Evolutionary conservation across 2,113 vertebrate species (phyloP).

Genomic region (Ornithorhynchus anatinus): DNA sequence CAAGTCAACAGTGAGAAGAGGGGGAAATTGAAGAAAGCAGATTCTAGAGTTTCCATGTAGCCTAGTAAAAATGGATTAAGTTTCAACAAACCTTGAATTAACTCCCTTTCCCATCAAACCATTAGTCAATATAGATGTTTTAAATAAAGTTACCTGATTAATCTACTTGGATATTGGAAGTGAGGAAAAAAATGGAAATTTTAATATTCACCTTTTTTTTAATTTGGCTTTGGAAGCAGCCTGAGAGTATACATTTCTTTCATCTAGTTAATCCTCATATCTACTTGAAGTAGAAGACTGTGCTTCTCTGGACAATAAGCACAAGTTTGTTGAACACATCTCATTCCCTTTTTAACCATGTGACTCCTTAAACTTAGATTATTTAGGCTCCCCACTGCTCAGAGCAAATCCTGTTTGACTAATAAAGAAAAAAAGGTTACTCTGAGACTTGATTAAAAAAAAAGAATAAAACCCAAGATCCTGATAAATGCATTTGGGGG

Average conservation of each 20-base stretch:
- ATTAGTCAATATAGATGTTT: too few species aligned
- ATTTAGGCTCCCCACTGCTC: neutral
- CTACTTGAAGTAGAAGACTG: slow-evolving; percentile 10
- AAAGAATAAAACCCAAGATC: too few species aligned
- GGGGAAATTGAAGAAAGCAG: neutral
- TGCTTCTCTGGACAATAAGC: neutral
- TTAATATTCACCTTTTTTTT: neutral
- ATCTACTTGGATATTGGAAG: neutral
- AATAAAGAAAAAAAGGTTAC: slow-evolving; percentile 14
- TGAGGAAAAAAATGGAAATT: neutral
- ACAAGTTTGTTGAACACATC: neutral
- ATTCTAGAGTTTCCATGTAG: neutral
- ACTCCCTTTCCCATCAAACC: neutral
- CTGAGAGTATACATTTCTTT: neutral
- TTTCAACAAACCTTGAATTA: neutral
- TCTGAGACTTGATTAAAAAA: slow-evolving; percentile 1
- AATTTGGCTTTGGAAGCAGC: neutral
- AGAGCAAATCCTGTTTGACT: slow-evolving; percentile 12
- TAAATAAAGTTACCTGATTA: too few species aligned
- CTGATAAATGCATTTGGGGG: too few species aligned
- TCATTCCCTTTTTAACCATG: neutral
- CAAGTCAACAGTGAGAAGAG: neutral
- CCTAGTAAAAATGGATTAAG: neutral
- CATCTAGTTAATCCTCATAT: neutral
- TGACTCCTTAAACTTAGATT: neutral